These are phyloP conservation scores for Cryptoblepharus egeriae DNA, from an alignment of 2,797 vertebrate species.

Conservation along the genomic window DNA sequence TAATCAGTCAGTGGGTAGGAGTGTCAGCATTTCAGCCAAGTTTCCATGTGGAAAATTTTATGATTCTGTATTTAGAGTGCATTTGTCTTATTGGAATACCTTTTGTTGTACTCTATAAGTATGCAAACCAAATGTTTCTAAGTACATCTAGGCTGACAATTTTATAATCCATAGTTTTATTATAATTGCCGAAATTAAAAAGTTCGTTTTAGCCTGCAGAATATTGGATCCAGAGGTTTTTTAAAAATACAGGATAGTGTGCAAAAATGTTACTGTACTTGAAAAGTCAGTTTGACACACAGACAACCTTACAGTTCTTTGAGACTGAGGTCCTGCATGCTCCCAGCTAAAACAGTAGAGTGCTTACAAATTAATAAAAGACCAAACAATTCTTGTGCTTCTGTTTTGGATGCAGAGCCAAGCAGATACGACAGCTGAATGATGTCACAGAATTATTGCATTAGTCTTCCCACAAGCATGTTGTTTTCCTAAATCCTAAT, in stretches of 20 bases:
- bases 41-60: neutral
- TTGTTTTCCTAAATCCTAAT: conserved; percentile 21
- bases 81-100: neutral
- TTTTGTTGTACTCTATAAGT: neutral
- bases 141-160: neutral
- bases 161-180: neutral
- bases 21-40: neutral
- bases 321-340: neutral
- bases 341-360: neutral
- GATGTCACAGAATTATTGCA: neutral
- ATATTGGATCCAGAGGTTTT: neutral
- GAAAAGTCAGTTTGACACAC: neutral
- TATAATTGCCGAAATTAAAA: neutral
- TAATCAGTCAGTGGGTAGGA: too few relatives aligned
- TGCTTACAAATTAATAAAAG: neutral
- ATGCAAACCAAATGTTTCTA: neutral
- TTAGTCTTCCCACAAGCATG: neutral
- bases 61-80: neutral
- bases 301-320: neutral
- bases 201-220: neutral
- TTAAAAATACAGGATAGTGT: neutral
- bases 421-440: conserved; percentile 2
- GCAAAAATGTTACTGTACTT: neutral
- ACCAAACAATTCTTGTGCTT: neutral
- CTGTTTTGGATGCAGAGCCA: neutral